These are phyloP conservation scores for Lucilia cuprina DNA, from an alignment of 1,140 invertebrate genomes.

Conservation along the genomic window DNA sequence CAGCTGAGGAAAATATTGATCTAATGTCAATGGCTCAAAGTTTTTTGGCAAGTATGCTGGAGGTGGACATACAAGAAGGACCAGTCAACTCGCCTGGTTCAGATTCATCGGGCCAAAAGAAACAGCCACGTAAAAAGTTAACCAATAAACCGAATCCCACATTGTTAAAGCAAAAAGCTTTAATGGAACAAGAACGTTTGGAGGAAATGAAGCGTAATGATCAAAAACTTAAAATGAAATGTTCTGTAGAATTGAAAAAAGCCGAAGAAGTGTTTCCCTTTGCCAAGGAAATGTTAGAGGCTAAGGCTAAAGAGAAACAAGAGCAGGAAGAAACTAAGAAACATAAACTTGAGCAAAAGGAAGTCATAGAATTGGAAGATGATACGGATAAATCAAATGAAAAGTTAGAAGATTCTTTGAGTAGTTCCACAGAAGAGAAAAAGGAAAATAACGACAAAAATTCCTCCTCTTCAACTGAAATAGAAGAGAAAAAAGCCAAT, in stretches of 20 bases:
- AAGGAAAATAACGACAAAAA: background rate
- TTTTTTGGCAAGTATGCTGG: conserved; percentile 55
- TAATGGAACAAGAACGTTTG: conserved; percentile 51
- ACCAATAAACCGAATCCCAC: conserved; percentile 60
- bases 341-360: background rate
- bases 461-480: too few relatives aligned
- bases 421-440: background rate
- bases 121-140: conserved; percentile 59
- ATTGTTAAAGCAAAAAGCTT: conserved; percentile 45
- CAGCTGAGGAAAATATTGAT: conserved; percentile 42
- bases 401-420: background rate
- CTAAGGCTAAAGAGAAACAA: background rate
- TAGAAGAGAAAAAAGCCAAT: background rate
- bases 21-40: conserved; percentile 51
- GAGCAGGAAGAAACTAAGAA: conserved; percentile 15
- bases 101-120: conserved; percentile 41
- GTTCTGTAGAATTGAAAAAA: conserved; percentile 45
- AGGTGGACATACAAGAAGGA: conserved; percentile 52
- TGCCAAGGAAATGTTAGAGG: conserved; percentile 39
- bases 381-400: background rate
- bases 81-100: background rate
- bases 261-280: conserved; percentile 52
- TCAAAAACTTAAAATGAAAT: conserved; percentile 54
- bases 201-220: conserved; percentile 53
- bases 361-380: background rate